Evolutionary conservation across 2,113 vertebrate genomes (phyloP).

Genomic region (Acanthochromis polyacanthus): DNA sequence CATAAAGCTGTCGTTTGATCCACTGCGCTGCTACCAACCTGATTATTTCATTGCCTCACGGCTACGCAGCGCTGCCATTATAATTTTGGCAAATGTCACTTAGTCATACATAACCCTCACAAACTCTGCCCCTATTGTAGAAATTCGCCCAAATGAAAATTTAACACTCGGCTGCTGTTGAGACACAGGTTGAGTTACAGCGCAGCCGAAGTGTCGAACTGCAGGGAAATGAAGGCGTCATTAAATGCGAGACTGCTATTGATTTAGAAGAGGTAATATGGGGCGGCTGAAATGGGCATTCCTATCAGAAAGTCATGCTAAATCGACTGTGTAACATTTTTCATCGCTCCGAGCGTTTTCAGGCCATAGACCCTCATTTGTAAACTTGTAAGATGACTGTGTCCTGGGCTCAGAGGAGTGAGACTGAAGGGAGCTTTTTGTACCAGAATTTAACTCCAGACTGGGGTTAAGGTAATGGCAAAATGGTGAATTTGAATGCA

Average conservation of each 20-base stretch:
- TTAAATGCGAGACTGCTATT: conserved; percentile 65
- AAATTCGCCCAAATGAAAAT: conserved; percentile 62
- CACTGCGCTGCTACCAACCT: conserved; percentile 45
- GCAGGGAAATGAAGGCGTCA: conserved; percentile 53
- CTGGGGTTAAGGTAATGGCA: too few relatives aligned
- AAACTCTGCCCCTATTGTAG: conserved; percentile 36
- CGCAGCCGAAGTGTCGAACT: conserved; percentile 41
- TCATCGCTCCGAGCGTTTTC: conserved; percentile 31
- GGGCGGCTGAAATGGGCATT: conserved; percentile 38
- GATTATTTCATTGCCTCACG: conserved; percentile 57
- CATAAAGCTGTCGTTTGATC: conserved; percentile 68
- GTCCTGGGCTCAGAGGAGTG: conserved; percentile 4
- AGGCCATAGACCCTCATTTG: conserved; percentile 23
- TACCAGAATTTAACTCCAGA: background rate
- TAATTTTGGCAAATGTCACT: conserved; percentile 56
- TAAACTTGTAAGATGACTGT: conserved; percentile 27
- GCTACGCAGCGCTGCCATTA: conserved; percentile 36
- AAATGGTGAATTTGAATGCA: too few relatives aligned
- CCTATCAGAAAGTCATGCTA: conserved; percentile 51
- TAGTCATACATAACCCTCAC: conserved; percentile 53
- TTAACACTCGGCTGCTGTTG: conserved; percentile 40
- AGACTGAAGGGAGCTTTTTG: background rate
- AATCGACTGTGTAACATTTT: conserved; percentile 42
- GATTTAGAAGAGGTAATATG: conserved; percentile 65
- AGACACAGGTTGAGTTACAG: conserved; percentile 49